phyloP scores from a whole-genome alignment of 2,888 invertebrate genomes.

The Ophion costatus region DNA sequence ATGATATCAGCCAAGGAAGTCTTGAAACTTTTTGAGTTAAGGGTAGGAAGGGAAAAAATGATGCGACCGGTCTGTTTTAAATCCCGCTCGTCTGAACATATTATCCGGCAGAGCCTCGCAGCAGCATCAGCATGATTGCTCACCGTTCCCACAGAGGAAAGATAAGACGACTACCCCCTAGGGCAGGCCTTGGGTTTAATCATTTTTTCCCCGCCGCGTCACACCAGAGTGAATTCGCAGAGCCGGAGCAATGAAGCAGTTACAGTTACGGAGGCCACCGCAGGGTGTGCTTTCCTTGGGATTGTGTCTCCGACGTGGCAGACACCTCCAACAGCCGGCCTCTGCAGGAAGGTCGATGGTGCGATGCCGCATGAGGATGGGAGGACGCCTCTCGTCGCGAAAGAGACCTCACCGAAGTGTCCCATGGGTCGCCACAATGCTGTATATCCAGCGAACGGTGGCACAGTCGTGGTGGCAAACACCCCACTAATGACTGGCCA shows the following conservation, averaged over 20 bases:
- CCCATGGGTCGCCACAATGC: constrained; percentile 51
- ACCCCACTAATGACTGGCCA: constrained; percentile 86
- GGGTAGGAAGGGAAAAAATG: background rate
- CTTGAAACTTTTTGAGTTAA: background rate
- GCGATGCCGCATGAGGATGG: constrained; percentile 50
- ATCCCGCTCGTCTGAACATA: constrained; percentile 18
- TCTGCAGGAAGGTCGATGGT: constrained; percentile 40
- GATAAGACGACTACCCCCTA: constrained; percentile 38
- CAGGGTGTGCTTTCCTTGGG: constrained; percentile 54
- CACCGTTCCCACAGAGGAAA: constrained; percentile 27
- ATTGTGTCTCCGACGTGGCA: constrained; percentile 45
- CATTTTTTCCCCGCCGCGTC: constrained; percentile 61
- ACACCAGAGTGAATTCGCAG: constrained; percentile 42
- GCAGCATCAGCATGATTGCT: constrained; percentile 51
- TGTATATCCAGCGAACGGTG: constrained; percentile 62
- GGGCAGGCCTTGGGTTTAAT: constrained; percentile 44
- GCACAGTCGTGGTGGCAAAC: constrained; percentile 80
- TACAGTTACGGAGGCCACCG: constrained; percentile 66
- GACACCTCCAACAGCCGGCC: constrained; percentile 17
- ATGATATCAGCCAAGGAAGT: background rate
- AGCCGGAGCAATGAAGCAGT: constrained; percentile 69
- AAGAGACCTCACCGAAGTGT: constrained; percentile 55
- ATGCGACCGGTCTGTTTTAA: background rate
- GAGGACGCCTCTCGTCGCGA: constrained; percentile 37
- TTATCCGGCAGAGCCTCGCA: constrained; percentile 26